Evolutionary conservation across 2,888 invertebrate genomes (phyloP), one percentile per base, ranked within the genome.

Genomic region (Meganola albula): DNA sequence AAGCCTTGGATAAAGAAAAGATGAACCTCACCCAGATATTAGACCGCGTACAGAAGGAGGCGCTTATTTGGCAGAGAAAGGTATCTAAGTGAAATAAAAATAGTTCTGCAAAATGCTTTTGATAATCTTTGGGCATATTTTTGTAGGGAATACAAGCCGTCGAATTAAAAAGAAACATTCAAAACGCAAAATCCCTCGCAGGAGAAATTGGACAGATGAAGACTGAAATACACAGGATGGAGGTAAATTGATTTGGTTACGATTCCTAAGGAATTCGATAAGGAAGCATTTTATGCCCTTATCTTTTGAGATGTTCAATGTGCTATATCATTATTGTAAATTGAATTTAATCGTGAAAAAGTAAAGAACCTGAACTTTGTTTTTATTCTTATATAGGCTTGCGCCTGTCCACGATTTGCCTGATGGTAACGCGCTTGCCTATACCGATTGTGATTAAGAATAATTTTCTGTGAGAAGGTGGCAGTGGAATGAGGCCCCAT

Each of bases 191-290:
- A 34, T 87, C 89, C 0, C 74, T 87, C 2, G 89, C 86, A 3
- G 92, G 94, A 2, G 94, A 94, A 66, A 88, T 94, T 10, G 90
- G 90, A 0, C 87, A 87, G 16, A 94, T 95, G 94, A 91, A 88
- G 61, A 87, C 84, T 21, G 95, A 95, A 83, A 94, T 95, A 58
- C 94, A 94, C 54, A 88, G 92, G 48, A 95, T 95, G 95, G 90
- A 92, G 74, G 93, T 94, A 65, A 77, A 40, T 16, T 13, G 4
- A 16, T 16, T 16, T 16, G 4, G 27, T 9, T 4, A 2, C n/a
- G 3, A 18, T 9, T 16, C 6, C 4, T 25, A 4, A 13, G 8
- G 6, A 10, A 18, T 12, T 16, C 26, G 3, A 16, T 5, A 16
- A 16, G 16, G 16, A 16, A 16, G 4, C 6, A 16, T 16, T 16